Evolutionary conservation across 2,797 vertebrate species (phyloP).

Genomic region (Myripristis murdjan): DNA sequence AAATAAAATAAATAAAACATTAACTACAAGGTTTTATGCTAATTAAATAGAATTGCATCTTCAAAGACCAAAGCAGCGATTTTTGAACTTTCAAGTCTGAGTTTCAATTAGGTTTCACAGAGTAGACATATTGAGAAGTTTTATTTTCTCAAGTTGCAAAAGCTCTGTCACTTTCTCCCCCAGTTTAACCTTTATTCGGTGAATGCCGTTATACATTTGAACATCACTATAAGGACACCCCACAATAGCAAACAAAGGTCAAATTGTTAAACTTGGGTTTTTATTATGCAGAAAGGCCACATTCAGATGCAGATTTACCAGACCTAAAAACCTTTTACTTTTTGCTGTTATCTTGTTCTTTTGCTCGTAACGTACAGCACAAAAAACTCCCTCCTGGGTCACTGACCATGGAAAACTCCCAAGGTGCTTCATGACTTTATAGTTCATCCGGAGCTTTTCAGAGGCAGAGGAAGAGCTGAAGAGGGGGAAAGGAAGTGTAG

Average conservation of each 20-base stretch:
- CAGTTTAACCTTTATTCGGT: too few relatives aligned
- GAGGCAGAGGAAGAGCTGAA: not conserved
- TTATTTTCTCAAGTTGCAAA: too few relatives aligned
- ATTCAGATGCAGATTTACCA: not conserved
- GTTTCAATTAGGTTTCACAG: too few relatives aligned
- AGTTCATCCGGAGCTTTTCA: conserved; percentile 34
- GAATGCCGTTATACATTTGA: not conserved
- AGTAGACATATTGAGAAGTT: too few relatives aligned
- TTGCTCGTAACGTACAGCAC: not conserved
- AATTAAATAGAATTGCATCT: too few relatives aligned
- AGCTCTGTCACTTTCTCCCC: too few relatives aligned
- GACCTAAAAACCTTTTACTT: not conserved
- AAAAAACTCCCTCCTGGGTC: not conserved
- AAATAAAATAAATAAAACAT: too few relatives aligned
- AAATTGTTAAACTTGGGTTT: not conserved
- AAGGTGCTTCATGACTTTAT: conserved; percentile 25
- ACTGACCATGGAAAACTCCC: conserved; percentile 13
- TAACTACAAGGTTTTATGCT: too few relatives aligned
- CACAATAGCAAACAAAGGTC: not conserved
- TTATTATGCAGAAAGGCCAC: too few relatives aligned
- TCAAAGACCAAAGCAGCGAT: too few relatives aligned
- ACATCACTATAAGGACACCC: not conserved
- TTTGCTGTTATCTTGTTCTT: not conserved
- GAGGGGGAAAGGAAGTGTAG: conserved; percentile 34
- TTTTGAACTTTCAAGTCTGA: too few relatives aligned